Evolutionary conservation across 2,113 vertebrate species (phyloP).

Genomic region (Zosterops lateralis): DNA sequence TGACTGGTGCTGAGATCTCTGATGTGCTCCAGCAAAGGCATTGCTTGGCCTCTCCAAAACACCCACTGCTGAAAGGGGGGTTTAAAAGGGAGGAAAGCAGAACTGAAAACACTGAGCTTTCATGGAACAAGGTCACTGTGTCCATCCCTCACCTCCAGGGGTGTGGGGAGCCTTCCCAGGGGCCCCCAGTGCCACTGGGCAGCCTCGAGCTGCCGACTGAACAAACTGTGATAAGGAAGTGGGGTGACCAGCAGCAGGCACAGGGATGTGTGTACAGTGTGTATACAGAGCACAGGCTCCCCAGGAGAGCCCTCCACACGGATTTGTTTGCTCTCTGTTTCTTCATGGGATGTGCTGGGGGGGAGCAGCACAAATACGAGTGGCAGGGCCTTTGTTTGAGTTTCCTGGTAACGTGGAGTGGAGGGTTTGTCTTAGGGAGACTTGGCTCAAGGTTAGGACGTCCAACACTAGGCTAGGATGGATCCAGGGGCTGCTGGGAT

Average conservation of each 20-base stretch:
- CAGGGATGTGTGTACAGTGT: not conserved
- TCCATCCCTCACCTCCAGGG: not conserved
- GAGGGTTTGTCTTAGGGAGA: not conserved
- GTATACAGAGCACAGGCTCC: constrained; percentile 15
- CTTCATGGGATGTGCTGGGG: not conserved
- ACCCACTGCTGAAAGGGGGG: rapidly evolving
- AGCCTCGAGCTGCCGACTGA: not conserved
- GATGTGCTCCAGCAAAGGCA: not conserved
- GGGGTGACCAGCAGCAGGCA: constrained; percentile 31
- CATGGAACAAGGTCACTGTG: not conserved
- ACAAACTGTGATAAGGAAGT: constrained; percentile 64
- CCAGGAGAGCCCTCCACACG: not conserved
- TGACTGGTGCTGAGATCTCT: not conserved
- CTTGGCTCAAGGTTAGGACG: constrained; percentile 31
- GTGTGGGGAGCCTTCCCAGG: not conserved
- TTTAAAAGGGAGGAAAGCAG: not conserved
- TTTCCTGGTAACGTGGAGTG: not conserved
- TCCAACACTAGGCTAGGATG: not conserved
- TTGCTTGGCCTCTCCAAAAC: not conserved
- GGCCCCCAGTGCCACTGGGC: not conserved
- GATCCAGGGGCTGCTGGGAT: not conserved
- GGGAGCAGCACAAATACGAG: constrained; percentile 48
- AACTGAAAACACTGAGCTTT: not conserved
- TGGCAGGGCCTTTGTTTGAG: not conserved
- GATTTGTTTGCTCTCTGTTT: constrained; percentile 41